These are phyloP conservation scores for Coptodon bakossiorum DNA, from an alignment of 2,113 vertebrate genomes.

Conservation along the genomic window DNA sequence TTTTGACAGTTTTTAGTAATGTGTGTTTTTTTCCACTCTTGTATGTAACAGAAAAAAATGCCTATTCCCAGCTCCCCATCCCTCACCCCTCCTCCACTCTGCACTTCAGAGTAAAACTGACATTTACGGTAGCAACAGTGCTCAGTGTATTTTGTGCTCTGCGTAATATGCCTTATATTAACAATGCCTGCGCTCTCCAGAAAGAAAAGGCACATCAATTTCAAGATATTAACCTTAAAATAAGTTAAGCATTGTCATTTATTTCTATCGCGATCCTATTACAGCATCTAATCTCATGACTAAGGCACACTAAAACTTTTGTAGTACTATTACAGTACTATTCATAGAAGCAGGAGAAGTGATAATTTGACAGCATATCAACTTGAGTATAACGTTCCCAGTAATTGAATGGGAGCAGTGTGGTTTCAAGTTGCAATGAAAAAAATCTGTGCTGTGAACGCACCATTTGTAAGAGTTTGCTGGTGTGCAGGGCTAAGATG, in stretches of 20 bases:
- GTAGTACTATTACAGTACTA: not conserved
- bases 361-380: not conserved
- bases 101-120: not conserved
- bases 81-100: not conserved
- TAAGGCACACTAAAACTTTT: not conserved
- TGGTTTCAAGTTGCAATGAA: not conserved
- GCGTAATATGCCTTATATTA: not conserved
- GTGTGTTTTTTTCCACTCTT: not conserved
- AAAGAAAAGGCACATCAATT: not conserved
- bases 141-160: not conserved
- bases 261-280: not conserved
- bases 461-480: not conserved
- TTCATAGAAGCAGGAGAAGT: not conserved
- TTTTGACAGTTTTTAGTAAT: not conserved
- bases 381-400: not conserved
- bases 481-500: not conserved
- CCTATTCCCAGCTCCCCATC: not conserved
- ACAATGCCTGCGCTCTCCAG: not conserved
- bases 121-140: not conserved
- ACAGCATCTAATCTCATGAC: not conserved
- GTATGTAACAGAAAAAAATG: not conserved
- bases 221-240: not conserved
- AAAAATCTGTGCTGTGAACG: not conserved
- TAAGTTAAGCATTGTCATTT: not conserved
- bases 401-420: not conserved